Conservation (phyloP, 2,113 vertebrate species). For the Rousettus leschenaultii region DNA sequence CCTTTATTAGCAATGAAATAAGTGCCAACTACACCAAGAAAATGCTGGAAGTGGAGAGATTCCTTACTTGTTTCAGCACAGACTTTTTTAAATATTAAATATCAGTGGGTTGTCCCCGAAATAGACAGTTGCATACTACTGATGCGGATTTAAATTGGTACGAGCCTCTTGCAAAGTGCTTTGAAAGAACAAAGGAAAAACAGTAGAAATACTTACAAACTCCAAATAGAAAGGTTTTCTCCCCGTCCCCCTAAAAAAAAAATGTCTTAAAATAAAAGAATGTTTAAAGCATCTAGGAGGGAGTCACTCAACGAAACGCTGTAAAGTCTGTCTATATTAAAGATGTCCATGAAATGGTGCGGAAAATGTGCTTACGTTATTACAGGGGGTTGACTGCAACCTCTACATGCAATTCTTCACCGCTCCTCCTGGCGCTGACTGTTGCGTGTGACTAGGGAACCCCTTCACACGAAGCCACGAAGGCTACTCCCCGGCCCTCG, state of each 20-base stretch:
- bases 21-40: neutral
- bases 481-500: neutral
- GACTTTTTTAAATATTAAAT: neutral
- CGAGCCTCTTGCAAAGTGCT: neutral
- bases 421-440: neutral
- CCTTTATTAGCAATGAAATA: neutral
- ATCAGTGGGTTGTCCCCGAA: neutral
- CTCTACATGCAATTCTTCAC: neutral
- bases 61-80: neutral
- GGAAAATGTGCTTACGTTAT: neutral
- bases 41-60: neutral
- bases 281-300: neutral
- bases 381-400: rapidly evolving
- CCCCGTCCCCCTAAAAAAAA: neutral
- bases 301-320: neutral
- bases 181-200: neutral
- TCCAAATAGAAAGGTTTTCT: neutral
- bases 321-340: neutral
- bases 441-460: neutral
- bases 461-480: neutral
- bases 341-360: neutral
- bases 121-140: neutral
- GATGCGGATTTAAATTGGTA: neutral
- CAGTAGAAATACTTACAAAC: neutral
- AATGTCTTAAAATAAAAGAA: neutral